These are phyloP conservation scores for Andrena bicolor DNA, from an alignment of 2,888 invertebrate genomes.

Conservation along the genomic window DNA sequence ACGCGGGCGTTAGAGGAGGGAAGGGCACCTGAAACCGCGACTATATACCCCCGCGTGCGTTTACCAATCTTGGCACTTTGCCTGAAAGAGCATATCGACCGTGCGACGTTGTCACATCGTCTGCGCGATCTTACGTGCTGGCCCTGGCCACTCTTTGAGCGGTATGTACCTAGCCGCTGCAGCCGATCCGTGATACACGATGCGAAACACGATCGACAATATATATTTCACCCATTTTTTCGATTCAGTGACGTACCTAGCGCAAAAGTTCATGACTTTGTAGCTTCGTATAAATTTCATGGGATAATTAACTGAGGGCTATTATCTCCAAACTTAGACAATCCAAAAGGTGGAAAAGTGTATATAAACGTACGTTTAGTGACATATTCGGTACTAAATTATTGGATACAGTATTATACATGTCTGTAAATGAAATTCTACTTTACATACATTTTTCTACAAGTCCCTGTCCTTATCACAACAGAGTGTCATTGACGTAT, in stretches of 20 bases:
- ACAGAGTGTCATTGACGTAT: background rate
- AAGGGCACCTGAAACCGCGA: slow-evolving; percentile 80
- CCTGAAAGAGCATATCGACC: slow-evolving; percentile 85
- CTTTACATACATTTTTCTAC: background rate
- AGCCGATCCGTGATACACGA: slow-evolving; percentile 75
- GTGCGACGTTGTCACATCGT: slow-evolving; percentile 84
- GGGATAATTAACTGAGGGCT: background rate
- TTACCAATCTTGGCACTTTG: slow-evolving; percentile 85
- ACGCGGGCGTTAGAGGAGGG: slow-evolving; percentile 64
- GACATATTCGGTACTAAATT: background rate
- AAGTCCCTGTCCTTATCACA: background rate
- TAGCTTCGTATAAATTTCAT: background rate
- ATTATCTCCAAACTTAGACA: background rate
- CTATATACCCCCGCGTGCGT: slow-evolving; percentile 79
- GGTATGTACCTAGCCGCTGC: slow-evolving; percentile 76
- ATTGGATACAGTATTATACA: slow-evolving; percentile 2
- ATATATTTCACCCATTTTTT: slow-evolving; percentile 59
- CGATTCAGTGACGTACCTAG: slow-evolving; percentile 41
- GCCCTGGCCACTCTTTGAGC: slow-evolving; percentile 76
- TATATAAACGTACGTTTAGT: background rate
- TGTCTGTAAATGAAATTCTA: background rate
- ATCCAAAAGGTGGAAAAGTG: too few relatives aligned
- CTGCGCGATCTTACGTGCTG: slow-evolving; percentile 76
- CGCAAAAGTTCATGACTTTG: slow-evolving; percentile 2
- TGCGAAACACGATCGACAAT: slow-evolving; percentile 67